phyloP scores from a whole-genome alignment of 2,888 invertebrate species.

The Mesoligia furuncula region DNA sequence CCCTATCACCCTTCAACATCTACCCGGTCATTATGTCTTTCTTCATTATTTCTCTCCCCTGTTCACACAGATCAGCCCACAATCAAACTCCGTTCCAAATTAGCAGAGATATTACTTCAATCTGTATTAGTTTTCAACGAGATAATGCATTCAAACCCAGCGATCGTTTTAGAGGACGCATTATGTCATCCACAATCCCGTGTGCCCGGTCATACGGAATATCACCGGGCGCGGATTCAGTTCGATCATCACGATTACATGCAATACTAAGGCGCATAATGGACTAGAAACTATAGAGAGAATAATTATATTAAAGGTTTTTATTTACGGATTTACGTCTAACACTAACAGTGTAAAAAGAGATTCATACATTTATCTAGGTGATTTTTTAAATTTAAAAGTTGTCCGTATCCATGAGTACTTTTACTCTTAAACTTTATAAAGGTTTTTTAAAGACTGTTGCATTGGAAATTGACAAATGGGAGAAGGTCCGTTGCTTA shows the following conservation, averaged over 20 bases:
- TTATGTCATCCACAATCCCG: constrained; percentile 69
- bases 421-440: neutral
- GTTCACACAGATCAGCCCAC: constrained; percentile 21
- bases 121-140: constrained; percentile 60
- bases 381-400: neutral
- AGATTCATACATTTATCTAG: neutral
- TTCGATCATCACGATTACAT: constrained; percentile 65
- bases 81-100: constrained; percentile 45
- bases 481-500: neutral
- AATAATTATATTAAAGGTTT: neutral
- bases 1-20: neutral
- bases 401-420: neutral
- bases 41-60: constrained; percentile 4
- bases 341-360: neutral
- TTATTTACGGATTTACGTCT: neutral
- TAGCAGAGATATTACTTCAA: constrained; percentile 49
- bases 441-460: neutral
- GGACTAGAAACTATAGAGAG: neutral
- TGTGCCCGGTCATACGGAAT: constrained; percentile 71
- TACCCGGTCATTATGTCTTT: neutral
- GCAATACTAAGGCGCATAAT: constrained; percentile 49
- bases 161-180: constrained; percentile 61
- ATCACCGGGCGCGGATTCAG: constrained; percentile 61
- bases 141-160: constrained; percentile 62
- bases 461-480: neutral